phyloP scores from a whole-genome alignment of 1,140 invertebrate genomes.

The Periplaneta americana region DNA sequence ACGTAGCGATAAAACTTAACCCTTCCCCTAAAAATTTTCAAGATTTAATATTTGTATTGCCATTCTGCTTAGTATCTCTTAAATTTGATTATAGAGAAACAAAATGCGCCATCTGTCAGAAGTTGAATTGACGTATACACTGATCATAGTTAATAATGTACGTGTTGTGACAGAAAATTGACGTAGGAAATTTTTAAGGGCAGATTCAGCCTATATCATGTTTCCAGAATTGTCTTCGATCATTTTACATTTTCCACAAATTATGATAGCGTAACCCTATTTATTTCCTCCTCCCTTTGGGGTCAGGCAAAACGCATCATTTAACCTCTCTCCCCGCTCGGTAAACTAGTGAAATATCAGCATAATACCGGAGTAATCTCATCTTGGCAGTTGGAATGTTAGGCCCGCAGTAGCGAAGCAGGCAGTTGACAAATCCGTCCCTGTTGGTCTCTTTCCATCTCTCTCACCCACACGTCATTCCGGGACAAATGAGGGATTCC shows the following conservation, averaged over 20 bases:
- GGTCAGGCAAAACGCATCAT: neutral
- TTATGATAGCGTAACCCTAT: neutral
- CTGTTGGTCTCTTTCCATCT: neutral
- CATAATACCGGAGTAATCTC: neutral
- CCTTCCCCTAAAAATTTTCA: no score
- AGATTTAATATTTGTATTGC: no score
- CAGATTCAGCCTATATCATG: neutral
- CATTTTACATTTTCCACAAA: neutral
- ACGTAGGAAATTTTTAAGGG: neutral
- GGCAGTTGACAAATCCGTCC: neutral
- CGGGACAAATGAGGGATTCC: neutral
- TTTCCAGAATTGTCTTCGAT: neutral
- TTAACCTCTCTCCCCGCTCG: neutral
- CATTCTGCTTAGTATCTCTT: no score
- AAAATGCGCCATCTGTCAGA: no score
- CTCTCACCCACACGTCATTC: neutral
- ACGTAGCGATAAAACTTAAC: no score
- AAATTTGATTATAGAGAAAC: no score
- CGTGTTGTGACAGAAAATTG: neutral
- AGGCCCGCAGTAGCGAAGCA: neutral
- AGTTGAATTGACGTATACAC: neutral
- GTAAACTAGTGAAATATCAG: neutral
- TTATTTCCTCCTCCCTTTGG: neutral
- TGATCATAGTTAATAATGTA: neutral
- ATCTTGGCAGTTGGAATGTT: neutral